Evolutionary conservation across 2,113 vertebrate genomes (phyloP), one percentile per base, ranked within the genome.

Genomic region (Carollia perspicillata): DNA sequence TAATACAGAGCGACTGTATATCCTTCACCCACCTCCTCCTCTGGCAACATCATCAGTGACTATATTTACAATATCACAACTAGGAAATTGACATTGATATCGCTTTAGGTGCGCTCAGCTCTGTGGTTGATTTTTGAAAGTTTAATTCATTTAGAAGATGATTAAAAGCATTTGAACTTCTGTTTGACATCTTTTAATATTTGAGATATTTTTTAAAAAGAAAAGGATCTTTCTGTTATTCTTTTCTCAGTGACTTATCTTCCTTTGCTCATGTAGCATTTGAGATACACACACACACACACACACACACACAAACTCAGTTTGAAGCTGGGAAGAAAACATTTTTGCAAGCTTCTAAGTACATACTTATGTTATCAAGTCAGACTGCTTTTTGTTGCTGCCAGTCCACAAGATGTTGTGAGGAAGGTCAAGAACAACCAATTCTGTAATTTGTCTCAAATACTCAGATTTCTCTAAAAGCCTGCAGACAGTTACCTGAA

Each of bases 161-260:
- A 77, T 75, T 94, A 66, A 94, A 96, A 74, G 66, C 81, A 53
- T 94, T 93, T 78, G 53, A 94, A 58, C 86, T 93, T 17, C 81
- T 75, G 42, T 78, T 68, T 33, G 40, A 84, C 88, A 95, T 95
- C 51, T 94, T 94, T 86, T 95, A 94, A 72, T 90, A 81, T 80
- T 85, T 89, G 33, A 96, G 42, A 22, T 87, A 42, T 26, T 78
- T 95, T 95, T 69, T 9, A 40, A 79, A 90, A 66, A 94, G 37
- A 78, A 84, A 92, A 71, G 20, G 11, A 53, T 77, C 5, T 81
- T 81, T 87, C 35, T 86, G 33, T 85, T 79, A 20, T 28, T 89
- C 30, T 93, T 84, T 69, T 44, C 30, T 77, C 71, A 88, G 1
- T 83, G 71, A 78, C 35, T 79, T 78, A 69, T 53, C 68, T 96